These are phyloP conservation scores for Anas capensis DNA, from an alignment of 2,797 vertebrate species.

Conservation along the genomic window DNA sequence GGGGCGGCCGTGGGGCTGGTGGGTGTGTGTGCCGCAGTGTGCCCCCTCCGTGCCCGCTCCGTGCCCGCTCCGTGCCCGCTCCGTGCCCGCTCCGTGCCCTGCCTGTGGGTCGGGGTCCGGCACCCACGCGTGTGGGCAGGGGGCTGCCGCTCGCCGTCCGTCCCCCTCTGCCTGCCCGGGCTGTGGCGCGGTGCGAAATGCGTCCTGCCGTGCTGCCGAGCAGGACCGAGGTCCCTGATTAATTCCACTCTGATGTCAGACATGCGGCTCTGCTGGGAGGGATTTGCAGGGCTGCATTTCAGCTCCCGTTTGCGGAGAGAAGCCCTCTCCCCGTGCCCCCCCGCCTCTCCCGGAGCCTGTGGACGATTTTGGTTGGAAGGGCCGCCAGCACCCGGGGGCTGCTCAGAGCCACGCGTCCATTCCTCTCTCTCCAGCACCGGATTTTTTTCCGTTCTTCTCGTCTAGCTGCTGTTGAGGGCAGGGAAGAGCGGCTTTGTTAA, in stretches of 20 bases:
- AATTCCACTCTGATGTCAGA: conserved; percentile 42
- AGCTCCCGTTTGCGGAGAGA: not conserved
- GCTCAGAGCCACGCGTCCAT: accelerated
- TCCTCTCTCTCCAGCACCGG: not conserved
- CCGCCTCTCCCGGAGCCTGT: not conserved
- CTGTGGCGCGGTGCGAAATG: not conserved
- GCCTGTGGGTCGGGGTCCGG: no score
- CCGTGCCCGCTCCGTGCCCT: no score
- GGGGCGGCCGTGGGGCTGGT: no score
- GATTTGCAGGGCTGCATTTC: conserved; percentile 2
- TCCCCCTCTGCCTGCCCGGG: not conserved
- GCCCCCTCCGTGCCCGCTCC: no score
- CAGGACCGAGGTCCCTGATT: not conserved
- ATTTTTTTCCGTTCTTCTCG: not conserved
- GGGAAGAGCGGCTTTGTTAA: not conserved
- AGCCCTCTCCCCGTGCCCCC: not conserved
- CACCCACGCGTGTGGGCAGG: no score
- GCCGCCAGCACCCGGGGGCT: not conserved
- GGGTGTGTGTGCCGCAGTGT: no score
- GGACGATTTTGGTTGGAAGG: not conserved
- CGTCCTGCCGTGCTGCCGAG: not conserved
- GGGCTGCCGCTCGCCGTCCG: not conserved
- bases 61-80: no score
- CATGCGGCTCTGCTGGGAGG: conserved; percentile 51
- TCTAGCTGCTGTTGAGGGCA: not conserved